phyloP scores from a whole-genome alignment of 2,888 invertebrate species.

The Tiliacea aurago region DNA sequence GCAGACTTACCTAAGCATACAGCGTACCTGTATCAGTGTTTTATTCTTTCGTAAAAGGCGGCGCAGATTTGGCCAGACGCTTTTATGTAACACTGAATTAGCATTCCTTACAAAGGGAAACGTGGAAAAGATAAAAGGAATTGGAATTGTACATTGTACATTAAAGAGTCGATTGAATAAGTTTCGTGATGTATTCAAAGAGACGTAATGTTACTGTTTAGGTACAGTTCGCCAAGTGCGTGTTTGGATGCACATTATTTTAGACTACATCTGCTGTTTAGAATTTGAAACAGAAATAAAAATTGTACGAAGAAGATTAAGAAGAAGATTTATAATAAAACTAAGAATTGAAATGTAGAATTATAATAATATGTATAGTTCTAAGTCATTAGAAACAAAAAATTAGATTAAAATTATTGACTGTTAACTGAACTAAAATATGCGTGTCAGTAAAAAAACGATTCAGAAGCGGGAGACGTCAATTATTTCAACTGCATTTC shows the following conservation, averaged over 20 bases:
- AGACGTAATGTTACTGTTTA: conserved; percentile 29
- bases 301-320: not conserved
- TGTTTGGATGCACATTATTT: conserved; percentile 32
- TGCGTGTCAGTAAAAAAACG: not conserved
- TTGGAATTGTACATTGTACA: conserved; percentile 45
- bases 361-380: too few relatives aligned
- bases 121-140: conserved; percentile 51
- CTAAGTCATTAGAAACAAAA: not conserved
- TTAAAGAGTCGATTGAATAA: conserved; percentile 54
- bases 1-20: conserved; percentile 40
- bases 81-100: conserved; percentile 53
- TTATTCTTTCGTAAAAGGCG: conserved; percentile 50
- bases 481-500: not conserved
- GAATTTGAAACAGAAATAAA: conserved; percentile 1
- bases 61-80: conserved; percentile 49
- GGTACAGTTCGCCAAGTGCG: conserved; percentile 27
- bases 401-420: too few relatives aligned
- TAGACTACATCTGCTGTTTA: not conserved
- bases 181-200: conserved; percentile 45
- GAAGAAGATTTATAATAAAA: too few relatives aligned
- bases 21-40: conserved; percentile 46
- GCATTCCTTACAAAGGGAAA: conserved; percentile 51
- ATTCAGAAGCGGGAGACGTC: not conserved
- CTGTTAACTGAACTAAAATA: not conserved
- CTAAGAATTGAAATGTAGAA: too few relatives aligned